phyloP scores from a whole-genome alignment of 2,113 vertebrate genomes.

The Pagrus major region DNA sequence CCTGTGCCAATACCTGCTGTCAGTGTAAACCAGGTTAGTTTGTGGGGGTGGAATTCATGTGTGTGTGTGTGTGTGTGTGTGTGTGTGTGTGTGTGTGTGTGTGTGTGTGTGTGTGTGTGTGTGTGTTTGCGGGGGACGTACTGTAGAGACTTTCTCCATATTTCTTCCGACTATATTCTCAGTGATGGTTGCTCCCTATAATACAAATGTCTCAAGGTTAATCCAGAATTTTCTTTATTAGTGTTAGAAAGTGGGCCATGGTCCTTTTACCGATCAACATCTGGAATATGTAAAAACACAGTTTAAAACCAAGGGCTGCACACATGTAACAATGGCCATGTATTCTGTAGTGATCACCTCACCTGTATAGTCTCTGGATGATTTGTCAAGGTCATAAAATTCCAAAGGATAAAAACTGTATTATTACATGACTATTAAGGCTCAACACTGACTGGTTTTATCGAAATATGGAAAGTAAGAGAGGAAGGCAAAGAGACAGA shows the following conservation, averaged over 20 bases:
- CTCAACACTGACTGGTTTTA: conserved; percentile 50
- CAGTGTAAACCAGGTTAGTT: conserved; percentile 70
- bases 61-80: conserved; percentile 15
- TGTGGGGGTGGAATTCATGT: background rate
- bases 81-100: background rate
- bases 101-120: conserved; percentile 11
- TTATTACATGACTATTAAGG: conserved; percentile 35
- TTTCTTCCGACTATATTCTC: background rate
- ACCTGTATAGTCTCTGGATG: conserved; percentile 12
- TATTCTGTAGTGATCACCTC: conserved; percentile 11
- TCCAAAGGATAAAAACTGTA: conserved; percentile 14
- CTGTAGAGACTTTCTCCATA: background rate
- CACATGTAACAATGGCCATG: conserved; percentile 1
- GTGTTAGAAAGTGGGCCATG: background rate
- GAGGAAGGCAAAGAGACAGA: conserved; percentile 3
- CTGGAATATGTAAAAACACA: conserved; percentile 12
- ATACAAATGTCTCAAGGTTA: background rate
- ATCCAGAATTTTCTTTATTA: background rate
- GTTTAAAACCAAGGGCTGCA: background rate
- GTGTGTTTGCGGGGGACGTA: too few species aligned
- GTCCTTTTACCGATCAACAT: conserved; percentile 18
- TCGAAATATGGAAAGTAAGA: conserved; percentile 5
- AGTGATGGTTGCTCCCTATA: background rate
- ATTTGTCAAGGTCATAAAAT: conserved; percentile 26
- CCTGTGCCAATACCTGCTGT: conserved; percentile 58